phyloP scores from a whole-genome alignment of 2,888 invertebrate species.

The Pandemis heparana region DNA sequence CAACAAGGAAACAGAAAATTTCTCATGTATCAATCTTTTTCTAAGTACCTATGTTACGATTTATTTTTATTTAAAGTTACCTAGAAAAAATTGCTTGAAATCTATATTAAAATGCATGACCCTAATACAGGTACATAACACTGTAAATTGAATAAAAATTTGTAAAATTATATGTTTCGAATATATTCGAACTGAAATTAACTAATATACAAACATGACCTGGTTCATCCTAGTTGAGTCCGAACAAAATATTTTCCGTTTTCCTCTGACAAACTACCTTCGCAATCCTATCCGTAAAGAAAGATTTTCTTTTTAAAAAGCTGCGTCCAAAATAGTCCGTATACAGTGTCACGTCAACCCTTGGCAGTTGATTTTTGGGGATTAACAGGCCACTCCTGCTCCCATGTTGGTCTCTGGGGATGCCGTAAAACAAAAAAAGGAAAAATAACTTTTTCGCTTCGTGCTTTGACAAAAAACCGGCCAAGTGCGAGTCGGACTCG shows the following conservation, averaged over 20 bases:
- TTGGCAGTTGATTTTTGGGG: constrained; percentile 50
- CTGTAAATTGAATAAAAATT: too few relatives aligned
- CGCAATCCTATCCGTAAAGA: constrained; percentile 11
- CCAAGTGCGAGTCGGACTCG: too few relatives aligned
- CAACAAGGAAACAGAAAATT: too few relatives aligned
- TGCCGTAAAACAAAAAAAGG: constrained; percentile 28
- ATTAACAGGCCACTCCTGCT: constrained; percentile 50
- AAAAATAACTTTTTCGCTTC: background rate
- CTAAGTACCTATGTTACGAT: too few relatives aligned
- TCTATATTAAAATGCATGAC: too few relatives aligned
- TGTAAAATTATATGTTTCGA: too few relatives aligned
- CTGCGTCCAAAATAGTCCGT: background rate
- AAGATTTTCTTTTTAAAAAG: constrained; percentile 21
- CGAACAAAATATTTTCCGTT: background rate
- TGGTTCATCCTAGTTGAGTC: background rate
- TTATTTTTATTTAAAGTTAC: too few relatives aligned
- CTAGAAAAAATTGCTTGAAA: too few relatives aligned
- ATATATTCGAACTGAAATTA: background rate
- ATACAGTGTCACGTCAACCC: constrained; percentile 29
- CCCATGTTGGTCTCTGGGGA: constrained; percentile 29
- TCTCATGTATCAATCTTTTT: too few relatives aligned
- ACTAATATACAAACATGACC: background rate
- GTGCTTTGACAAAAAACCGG: constrained; percentile 1
- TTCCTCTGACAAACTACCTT: constrained; percentile 13
- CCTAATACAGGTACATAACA: too few relatives aligned